Base-by-base conservation (phyloP, 1,140 invertebrate species). In the Cotesia vestalis region DNA sequence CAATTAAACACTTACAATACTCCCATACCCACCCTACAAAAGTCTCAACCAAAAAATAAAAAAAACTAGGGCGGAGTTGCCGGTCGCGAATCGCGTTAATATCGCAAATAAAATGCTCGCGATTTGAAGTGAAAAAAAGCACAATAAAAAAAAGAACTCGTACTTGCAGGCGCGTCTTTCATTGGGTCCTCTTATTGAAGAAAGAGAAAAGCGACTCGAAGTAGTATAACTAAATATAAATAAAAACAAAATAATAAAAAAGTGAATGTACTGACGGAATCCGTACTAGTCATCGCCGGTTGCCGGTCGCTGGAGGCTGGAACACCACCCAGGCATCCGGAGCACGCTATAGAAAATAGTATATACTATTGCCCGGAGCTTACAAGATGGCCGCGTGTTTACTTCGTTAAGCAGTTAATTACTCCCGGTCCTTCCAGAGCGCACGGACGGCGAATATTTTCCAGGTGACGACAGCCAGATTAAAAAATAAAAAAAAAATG, bases 331-430 rank as follows among this genome's bases (percentile, higher is more conserved):
- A 70, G 71, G 71, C 74, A 73, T 75, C 74, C 74, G 74, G 74
- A 9, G 11, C 6, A 6, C 11, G 40, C 40, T 46, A 27, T 27
- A 27, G 27, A 27, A 27, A 27, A 27, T 27, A 27, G 27, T 27
- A 27, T 27, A 27, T 27, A 27, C 73, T 73, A 46, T 62, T 67
- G 75, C 75, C 79, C 61, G 73, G 71, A 76, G 80, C 80, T 46
- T 6, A 11, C 80, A 86, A 86, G 83, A 86, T 86, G 85, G 84
- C 85, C 84, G 80, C 84, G 79, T 82, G 79, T 83, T 87, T 86
- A 87, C 84, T 86, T 86, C 85, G 84, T 87, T 87, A 87, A 85
- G 82, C 81, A 83, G 83, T 86, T 87, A 87, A 87, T 87, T 87
- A 87, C 83, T 84, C 78, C 78, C 77, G 73, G 74, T 68, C 60